Conservation (phyloP, 2,797 vertebrate species). For the Eutrigla gurnardus region DNA sequence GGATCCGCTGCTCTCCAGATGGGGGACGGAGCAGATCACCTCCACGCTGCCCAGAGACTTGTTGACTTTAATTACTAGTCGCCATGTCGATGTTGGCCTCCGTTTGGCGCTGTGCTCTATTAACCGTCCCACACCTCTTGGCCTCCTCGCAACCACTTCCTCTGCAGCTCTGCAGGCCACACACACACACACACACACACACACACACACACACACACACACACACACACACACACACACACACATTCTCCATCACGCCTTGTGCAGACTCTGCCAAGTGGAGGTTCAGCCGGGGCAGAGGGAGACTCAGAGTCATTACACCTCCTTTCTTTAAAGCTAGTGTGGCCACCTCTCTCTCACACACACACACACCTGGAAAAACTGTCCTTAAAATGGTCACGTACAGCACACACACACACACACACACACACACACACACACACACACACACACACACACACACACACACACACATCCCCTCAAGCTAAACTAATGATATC, state of each 20-base stretch:
- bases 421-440: conserved; percentile 10
- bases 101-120: conserved; percentile 59
- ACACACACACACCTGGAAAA: conserved; percentile 22
- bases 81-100: conserved; percentile 63
- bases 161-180: conserved; percentile 62
- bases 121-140: conserved; percentile 53
- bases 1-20: conserved; percentile 47
- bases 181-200: too few species aligned
- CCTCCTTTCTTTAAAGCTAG: conserved; percentile 52
- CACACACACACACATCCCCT: conserved; percentile 39
- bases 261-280: conserved; percentile 65
- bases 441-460: conserved; percentile 23
- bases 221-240: conserved; percentile 28
- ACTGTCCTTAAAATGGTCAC: conserved; percentile 34
- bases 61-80: conserved; percentile 79
- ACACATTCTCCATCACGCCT: conserved; percentile 26
- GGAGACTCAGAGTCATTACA: conserved; percentile 59
- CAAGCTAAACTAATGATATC: conserved; percentile 40
- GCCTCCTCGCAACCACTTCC: conserved; percentile 64
- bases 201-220: conserved; percentile 18
- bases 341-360: conserved; percentile 2
- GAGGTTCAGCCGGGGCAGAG: conserved; percentile 59
- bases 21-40: conserved; percentile 49
- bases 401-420: conserved; percentile 14
- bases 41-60: conserved; percentile 48